Conservation (phyloP, 1,140 invertebrate genomes). For the Galleria mellonella region DNA sequence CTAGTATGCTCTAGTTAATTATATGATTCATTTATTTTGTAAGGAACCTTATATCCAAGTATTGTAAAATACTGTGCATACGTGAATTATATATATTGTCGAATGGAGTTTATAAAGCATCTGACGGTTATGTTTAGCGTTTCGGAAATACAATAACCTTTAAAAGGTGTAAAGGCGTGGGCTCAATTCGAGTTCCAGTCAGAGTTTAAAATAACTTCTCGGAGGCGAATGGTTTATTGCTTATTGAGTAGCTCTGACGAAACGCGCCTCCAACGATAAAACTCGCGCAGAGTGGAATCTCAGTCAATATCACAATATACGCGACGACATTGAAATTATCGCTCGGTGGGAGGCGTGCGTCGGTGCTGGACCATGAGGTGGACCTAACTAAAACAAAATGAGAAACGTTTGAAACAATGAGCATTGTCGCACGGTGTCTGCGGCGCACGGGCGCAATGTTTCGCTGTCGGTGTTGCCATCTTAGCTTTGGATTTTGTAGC, state of each 20-base stretch:
- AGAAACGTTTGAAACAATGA: constrained; percentile 66
- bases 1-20: no score
- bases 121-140: constrained; percentile 37
- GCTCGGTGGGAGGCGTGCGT: constrained; percentile 61
- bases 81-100: no score
- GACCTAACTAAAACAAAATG: constrained; percentile 59
- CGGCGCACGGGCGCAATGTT: constrained; percentile 11
- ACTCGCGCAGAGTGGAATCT: constrained; percentile 56
- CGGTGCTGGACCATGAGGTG: constrained; percentile 30
- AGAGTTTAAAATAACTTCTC: constrained; percentile 65
- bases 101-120: constrained; percentile 8
- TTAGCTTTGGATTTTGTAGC: no score
- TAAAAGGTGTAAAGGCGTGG: constrained; percentile 66
- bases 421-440: constrained; percentile 46
- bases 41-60: no score
- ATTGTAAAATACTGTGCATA: no score
- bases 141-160: constrained; percentile 69
- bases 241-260: constrained; percentile 68
- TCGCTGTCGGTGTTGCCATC: constrained; percentile 20
- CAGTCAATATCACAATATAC: constrained; percentile 67
- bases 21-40: no score
- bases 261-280: constrained; percentile 52
- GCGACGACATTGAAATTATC: constrained; percentile 69
- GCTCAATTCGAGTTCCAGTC: constrained; percentile 44
- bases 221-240: constrained; percentile 70